Base-by-base conservation (phyloP, 2,888 invertebrate species). In the Drosophila conformis region DNA sequence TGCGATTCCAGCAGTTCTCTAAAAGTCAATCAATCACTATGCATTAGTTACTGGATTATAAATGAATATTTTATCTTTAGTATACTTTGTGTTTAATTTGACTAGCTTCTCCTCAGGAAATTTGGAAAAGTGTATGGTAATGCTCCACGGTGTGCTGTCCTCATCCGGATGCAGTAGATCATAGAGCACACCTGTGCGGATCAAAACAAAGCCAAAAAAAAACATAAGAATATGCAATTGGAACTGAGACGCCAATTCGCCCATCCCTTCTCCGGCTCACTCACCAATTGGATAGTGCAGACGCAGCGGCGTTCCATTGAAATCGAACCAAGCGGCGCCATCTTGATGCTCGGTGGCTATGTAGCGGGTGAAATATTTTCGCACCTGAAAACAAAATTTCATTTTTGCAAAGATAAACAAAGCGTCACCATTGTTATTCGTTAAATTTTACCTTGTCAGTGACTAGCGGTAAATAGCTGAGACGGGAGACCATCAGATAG, bases 301-400 rank as follows among this genome's bases (percentile, higher is more conserved):
- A 93, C 98, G 98, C 25, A 99, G 93, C 2, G 99, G 97, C 78
- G 96, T 96, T 2, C 98, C 98, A 93, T 98, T 97, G 91, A 95
- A 98, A 90, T 98, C 98, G 67, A 99, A 94, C 99, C 99, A 99
- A 95, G 99, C 96, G 93, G 98, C 98, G 83, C 95, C 96, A 79
- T 97, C 96, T 69, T 96, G 96, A 91, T 96, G 96, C 82, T 96
- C 96, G 91, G 95, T 96, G 36, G 96, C 96, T 88, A 98, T 95
- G 91, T 95, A 97, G 68, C 97, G 95, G 67, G 96, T 94, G 91
- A 99, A 98, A 93, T 99, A 97, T 91, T 98, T 96, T 91, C 97
- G 95, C 89, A 98, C 96, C 97, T 97, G 90, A 71, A 29, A 29
- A 38, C 8, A 52, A 93, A 93, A 33, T 4, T 15, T 5, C 0